Evolutionary conservation across 1,140 invertebrate species (phyloP).

Genomic region (Sitobion miscanthi): DNA sequence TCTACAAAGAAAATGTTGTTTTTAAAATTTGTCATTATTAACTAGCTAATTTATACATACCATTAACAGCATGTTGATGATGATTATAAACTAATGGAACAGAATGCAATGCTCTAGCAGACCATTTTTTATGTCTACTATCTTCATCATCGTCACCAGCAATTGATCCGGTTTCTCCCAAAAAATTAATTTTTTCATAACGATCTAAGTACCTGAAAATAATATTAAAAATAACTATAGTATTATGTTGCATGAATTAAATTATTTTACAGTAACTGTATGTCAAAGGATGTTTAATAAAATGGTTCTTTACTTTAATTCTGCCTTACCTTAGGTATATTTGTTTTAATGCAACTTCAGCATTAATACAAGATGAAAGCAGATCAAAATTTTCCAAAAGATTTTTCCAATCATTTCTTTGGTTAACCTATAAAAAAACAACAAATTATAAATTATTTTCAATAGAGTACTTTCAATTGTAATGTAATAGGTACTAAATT

Average conservation of each 20-base stretch:
- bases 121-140: constrained; percentile 73
- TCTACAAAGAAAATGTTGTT: constrained; percentile 66
- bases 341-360: constrained; percentile 83
- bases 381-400: constrained; percentile 79
- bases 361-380: constrained; percentile 83
- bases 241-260: not conserved
- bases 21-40: not conserved
- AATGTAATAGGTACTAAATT: not conserved
- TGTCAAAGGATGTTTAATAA: not conserved
- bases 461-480: not conserved
- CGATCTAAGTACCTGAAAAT: constrained; percentile 76
- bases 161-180: constrained; percentile 81
- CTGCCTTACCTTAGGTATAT: constrained; percentile 76
- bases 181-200: constrained; percentile 85
- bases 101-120: constrained; percentile 72
- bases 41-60: constrained; percentile 63
- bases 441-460: not conserved
- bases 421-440: constrained; percentile 76
- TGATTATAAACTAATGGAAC: constrained; percentile 84
- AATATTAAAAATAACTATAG: constrained; percentile 57
- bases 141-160: constrained; percentile 78
- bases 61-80: constrained; percentile 79
- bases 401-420: constrained; percentile 82
- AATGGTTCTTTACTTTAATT: not conserved
- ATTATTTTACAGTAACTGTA: not conserved